Evolutionary conservation across 2,797 vertebrate genomes (phyloP), one percentile per base, ranked within the genome.

Genomic region (Xiphorhynchus erythropygius): DNA sequence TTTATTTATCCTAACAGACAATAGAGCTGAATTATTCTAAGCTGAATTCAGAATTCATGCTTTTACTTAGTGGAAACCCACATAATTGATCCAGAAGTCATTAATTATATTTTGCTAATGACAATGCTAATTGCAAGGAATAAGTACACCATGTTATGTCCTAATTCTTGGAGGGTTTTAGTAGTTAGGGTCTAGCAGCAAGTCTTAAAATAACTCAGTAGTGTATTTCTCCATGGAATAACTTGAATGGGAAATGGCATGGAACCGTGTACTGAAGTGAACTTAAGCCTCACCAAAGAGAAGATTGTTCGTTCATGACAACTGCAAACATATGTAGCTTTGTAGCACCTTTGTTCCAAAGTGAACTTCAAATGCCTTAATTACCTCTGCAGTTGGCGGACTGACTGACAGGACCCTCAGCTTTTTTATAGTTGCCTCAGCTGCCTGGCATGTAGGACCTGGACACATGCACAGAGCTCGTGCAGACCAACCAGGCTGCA

Each of bases 1-100:
- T 33, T 83, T 91, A 73, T 85, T 93, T 89, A 84, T 86, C 76
- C 25, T 76, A 88, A 74, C 30, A 94, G 90, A 94, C 18, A 93
- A 94, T 41, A 80, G 84, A 89, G 53, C 5, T 37, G 35, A 50
- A 81, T 82, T 82, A 85, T 32, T 94, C 28, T 57, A 83, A 83
- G 23, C 4, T 81, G 62, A 80, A 56, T 64, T 92, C n/a, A 62
- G 41, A 92, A 89, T n/a, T 68, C 28, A 13, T 81, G 32, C 13
- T 82, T 94, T 92, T 79, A 44, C 22, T 65, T 5, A 10, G 32
- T 76, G 21, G 41, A 93, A 92, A 79, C 27, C 23, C 41, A 55
- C 16, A 92, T 23, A 87, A 88, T 4, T 73, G 15, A 69, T 75
- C n/a, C 44, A 76, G 64, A 89, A 79, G 2, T 67, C 39, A 67